Evolutionary conservation across 2,797 vertebrate species (phyloP), one percentile per base, ranked within the genome.

Genomic region (Falco columbarius): DNA sequence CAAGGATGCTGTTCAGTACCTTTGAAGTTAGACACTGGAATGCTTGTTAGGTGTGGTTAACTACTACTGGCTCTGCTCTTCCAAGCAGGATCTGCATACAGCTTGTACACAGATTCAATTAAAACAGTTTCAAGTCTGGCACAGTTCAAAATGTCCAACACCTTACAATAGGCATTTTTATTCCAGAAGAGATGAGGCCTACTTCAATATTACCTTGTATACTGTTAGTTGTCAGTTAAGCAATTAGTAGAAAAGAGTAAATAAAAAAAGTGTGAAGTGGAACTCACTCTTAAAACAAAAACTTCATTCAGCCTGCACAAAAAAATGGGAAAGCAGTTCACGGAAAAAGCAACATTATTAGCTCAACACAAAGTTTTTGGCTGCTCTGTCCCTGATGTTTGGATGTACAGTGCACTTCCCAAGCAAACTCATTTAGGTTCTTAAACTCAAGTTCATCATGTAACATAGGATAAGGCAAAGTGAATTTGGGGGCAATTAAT

Each of bases 1-100:
- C 65, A 90, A 93, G 75, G 93, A 74, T 91, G 91, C 91, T 73
- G 85, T 40, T 93, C 72, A 96, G 91, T 21, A 82, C 55, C 91
- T 94, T 92, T 97, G 94, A 96, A 95, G 91, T 76, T 42, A 84
- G 80, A 61, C 83, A 82, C 76, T 51, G 95, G 86, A 85, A 97
- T 76, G 82, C 47, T 77, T 86, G 72, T 65, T 88, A 90, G 75
- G 68, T 93, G 81, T 90, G 95, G 91, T 79, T 58, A 79, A 65
- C 75, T 77, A 4, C 66, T 51, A 34, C 87, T 73, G 86, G 73
- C 85, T 93, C 79, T 44, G 79, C 85, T 74, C 16, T 62, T 61
- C 81, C 85, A 49, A 8, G 46, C 27, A 51, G 89, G 82, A 79
- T 49, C 82, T 46, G 54, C 63, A 67, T 30, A 47, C 44, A 21